Percentiles rank a stretch among this genome's conserved stretches.
Evolutionary conservation across 92 coral and sea anemone species (phyloP).

Genomic region (Epizoanthus fatuus): DNA sequence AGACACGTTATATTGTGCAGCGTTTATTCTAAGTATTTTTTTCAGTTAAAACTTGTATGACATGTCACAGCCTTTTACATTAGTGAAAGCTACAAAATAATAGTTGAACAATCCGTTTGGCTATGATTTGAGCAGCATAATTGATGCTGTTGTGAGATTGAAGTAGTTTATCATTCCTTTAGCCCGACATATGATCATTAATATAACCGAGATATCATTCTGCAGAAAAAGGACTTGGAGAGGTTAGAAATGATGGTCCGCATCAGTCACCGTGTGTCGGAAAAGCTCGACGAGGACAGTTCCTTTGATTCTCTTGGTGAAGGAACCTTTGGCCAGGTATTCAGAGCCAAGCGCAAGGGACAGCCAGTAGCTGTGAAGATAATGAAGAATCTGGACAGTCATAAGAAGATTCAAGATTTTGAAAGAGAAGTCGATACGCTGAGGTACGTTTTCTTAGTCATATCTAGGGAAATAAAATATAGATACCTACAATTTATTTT

Average conservation of each 20-base stretch:
- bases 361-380: slow-evolving; percentile 73
- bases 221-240: slow-evolving; percentile 51
- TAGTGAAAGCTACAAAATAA: too few species aligned
- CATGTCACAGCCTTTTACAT: too few species aligned
- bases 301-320: slow-evolving; percentile 62
- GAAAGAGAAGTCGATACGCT: slow-evolving; percentile 70
- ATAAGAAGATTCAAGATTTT: slow-evolving; percentile 50
- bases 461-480: too few species aligned
- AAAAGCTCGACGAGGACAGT: slow-evolving; percentile 65
- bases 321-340: slow-evolving; percentile 73
- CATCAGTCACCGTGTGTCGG: slow-evolving; percentile 57
- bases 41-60: too few species aligned
- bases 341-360: slow-evolving; percentile 58
- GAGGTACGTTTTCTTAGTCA: slow-evolving; percentile 25
- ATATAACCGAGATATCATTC: neutral
- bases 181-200: too few species aligned
- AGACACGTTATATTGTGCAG: too few species aligned
- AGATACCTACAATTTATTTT: too few species aligned
- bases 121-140: too few species aligned
- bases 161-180: too few species aligned
- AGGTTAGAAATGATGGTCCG: slow-evolving; percentile 59
- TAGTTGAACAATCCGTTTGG: too few species aligned
- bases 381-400: slow-evolving; percentile 47
- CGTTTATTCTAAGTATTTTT: too few species aligned
- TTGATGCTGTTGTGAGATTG: too few species aligned